A percentile compares a stretch with the other conserved stretches of the same genome.
These are phyloP conservation scores for Artemia sinica DNA, from an alignment of 2,888 invertebrate genomes.

Conservation along the genomic window DNA sequence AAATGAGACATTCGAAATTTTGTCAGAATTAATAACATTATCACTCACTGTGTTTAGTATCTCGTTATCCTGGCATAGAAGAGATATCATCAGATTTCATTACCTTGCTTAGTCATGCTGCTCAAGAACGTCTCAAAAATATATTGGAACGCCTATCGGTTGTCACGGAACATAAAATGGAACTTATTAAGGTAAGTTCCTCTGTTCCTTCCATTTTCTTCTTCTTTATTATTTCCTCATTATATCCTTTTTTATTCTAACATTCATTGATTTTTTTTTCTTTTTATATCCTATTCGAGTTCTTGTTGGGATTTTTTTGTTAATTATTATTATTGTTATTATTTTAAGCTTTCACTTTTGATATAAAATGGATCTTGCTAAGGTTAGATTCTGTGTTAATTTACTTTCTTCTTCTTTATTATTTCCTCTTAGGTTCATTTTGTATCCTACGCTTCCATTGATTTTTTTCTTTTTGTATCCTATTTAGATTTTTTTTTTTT, in stretches of 20 bases:
- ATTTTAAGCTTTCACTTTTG: too few species aligned
- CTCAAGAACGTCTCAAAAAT: slow-evolving; percentile 78
- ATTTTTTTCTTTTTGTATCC: too few species aligned
- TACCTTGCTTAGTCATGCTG: slow-evolving; percentile 74
- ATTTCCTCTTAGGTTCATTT: too few species aligned
- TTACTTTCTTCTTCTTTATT: too few species aligned
- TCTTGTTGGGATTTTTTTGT: background rate
- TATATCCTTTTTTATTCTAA: slow-evolving; percentile 12
- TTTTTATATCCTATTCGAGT: slow-evolving; percentile 13
- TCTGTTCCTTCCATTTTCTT: background rate
- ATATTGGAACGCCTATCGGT: slow-evolving; percentile 75
- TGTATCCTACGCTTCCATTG: too few species aligned
- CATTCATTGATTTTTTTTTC: slow-evolving; percentile 2
- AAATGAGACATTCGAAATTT: too few species aligned
- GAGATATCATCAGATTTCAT: slow-evolving; percentile 74
- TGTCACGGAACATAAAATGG: slow-evolving; percentile 84
- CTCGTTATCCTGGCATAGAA: slow-evolving; percentile 51
- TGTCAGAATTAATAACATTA: too few species aligned
- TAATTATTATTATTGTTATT: too few species aligned
- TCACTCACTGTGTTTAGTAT: slow-evolving; percentile 30
- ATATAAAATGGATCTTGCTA: too few species aligned
- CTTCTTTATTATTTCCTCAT: too few species aligned
- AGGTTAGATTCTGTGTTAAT: too few species aligned
- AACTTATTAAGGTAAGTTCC: slow-evolving; percentile 57
- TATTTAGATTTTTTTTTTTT: too few species aligned